phyloP scores from a whole-genome alignment of 2,888 invertebrate genomes.

The Aleiodes testaceus region DNA sequence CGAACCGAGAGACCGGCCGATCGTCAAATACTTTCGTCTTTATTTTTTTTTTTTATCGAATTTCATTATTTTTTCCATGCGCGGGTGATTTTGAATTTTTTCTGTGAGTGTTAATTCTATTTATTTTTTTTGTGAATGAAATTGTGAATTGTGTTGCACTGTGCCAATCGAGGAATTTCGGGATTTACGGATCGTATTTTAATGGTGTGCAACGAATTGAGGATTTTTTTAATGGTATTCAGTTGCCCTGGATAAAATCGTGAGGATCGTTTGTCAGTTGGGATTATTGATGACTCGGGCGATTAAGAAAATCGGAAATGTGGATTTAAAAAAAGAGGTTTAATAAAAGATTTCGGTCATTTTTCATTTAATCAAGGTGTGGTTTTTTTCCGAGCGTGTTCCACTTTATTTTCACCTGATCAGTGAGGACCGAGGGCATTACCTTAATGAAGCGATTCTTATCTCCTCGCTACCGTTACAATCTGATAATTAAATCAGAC shows the following conservation, averaged over 20 bases:
- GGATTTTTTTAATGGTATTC: background rate
- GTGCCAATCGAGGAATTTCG: constrained; percentile 15
- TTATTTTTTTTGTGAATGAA: constrained; percentile 1
- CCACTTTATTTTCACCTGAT: constrained; percentile 44
- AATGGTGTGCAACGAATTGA: constrained; percentile 22
- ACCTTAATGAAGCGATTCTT: constrained; percentile 66
- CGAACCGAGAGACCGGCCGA: constrained; percentile 68
- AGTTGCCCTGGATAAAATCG: background rate
- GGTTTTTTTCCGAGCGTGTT: constrained; percentile 41
- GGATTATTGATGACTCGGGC: constrained; percentile 41
- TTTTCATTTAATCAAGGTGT: constrained; percentile 8
- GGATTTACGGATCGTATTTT: background rate
- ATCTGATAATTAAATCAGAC: constrained; percentile 69
- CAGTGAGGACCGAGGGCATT: constrained; percentile 5
- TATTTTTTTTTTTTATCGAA: constrained; percentile 2
- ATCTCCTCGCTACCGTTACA: constrained; percentile 57
- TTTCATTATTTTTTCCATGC: background rate
- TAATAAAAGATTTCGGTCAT: too few species aligned
- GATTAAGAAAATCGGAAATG: constrained; percentile 24
- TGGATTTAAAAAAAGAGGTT: constrained; percentile 45
- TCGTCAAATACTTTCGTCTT: constrained; percentile 29
- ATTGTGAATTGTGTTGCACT: constrained; percentile 15
- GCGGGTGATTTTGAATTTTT: background rate
- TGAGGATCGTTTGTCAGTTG: constrained; percentile 9
- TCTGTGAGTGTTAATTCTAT: background rate